Evolutionary conservation across 2,888 invertebrate genomes (phyloP).

Genomic region (Podabrus alpinus): DNA sequence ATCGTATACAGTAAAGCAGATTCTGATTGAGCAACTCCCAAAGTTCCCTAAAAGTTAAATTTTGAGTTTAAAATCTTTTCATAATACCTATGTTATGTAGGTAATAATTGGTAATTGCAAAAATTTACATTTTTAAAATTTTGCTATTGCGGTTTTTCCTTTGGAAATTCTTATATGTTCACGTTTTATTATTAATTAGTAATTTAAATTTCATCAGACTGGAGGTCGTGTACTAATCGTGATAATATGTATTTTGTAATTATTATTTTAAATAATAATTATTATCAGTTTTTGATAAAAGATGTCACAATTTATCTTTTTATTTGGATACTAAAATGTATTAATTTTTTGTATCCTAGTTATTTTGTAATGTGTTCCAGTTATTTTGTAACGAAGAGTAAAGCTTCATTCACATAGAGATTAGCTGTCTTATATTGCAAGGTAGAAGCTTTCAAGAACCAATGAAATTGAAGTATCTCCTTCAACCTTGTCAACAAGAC

Average conservation of each 20-base stretch:
- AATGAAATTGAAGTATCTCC: too few species aligned
- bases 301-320: not conserved
- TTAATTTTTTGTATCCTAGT: not conserved
- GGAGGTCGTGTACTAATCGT: slow-evolving; percentile 2
- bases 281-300: not conserved
- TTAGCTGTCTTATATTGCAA: too few species aligned
- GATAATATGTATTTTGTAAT: not conserved
- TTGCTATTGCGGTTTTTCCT: not conserved
- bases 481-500: too few species aligned
- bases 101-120: too few species aligned
- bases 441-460: too few species aligned
- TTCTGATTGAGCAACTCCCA: slow-evolving; percentile 87
- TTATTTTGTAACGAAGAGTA: not conserved
- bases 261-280: not conserved
- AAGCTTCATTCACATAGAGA: too few species aligned
- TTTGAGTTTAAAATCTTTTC: not conserved
- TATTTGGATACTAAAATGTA: not conserved
- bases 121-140: not conserved
- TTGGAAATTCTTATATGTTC: not conserved
- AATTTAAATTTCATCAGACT: slow-evolving; percentile 10
- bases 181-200: not conserved
- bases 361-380: not conserved
- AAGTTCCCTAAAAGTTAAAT: slow-evolving; percentile 71
- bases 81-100: too few species aligned
- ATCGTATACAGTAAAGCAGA: slow-evolving; percentile 91